Percentiles rank a stretch among this genome's conserved stretches.
These are phyloP conservation scores for Brachyopa scutellaris DNA, from an alignment of 2,888 invertebrate species.

Conservation along the genomic window DNA sequence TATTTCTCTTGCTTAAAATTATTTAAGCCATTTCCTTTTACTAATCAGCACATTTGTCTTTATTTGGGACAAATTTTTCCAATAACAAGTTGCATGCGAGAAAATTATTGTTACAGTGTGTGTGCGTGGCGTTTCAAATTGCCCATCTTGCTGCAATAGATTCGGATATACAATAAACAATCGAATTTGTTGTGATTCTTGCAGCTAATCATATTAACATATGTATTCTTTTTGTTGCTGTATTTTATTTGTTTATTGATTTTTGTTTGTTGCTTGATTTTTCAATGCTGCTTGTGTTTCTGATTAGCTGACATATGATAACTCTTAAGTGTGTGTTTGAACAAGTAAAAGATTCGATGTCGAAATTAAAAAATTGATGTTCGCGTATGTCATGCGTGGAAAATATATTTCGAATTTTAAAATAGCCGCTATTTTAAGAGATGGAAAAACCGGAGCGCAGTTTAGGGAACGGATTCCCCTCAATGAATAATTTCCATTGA, in stretches of 20 bases:
- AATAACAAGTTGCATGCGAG: too few relatives aligned
- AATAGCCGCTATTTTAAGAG: conserved; percentile 2
- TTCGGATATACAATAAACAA: conserved; percentile 13
- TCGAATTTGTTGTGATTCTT: conserved; percentile 5
- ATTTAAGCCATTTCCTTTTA: not conserved
- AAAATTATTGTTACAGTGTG: too few relatives aligned
- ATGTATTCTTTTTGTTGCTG: conserved; percentile 9
- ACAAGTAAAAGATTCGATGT: conserved; percentile 34
- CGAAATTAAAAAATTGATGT: conserved; percentile 20
- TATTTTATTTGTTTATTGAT: conserved; percentile 28
- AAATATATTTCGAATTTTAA: conserved; percentile 21
- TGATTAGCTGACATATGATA: conserved; percentile 59
- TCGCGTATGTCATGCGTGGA: conserved; percentile 12
- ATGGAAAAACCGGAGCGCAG: not conserved
- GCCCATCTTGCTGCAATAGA: not conserved
- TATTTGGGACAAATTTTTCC: not conserved
- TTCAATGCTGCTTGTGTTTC: conserved; percentile 18
- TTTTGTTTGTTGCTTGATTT: not conserved
- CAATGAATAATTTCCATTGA: conserved; percentile 37
- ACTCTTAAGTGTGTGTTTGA: conserved; percentile 37
- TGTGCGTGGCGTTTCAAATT: too few relatives aligned
- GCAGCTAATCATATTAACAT: conserved; percentile 21
- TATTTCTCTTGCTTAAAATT: not conserved
- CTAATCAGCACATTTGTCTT: not conserved
- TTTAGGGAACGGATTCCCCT: not conserved